phyloP scores from a whole-genome alignment of 2,888 invertebrate genomes.

The Galerucella pusilla region DNA sequence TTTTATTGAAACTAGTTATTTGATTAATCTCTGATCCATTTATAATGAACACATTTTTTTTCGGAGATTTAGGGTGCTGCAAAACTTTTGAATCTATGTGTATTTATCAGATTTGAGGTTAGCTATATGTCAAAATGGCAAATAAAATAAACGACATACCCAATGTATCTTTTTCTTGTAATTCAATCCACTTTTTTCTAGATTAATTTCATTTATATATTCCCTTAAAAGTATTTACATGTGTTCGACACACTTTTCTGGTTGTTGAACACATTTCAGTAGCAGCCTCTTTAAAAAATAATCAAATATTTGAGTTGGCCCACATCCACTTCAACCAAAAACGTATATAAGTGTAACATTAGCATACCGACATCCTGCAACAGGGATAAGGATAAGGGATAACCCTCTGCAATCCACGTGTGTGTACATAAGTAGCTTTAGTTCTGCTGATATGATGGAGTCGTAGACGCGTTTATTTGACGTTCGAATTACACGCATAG shows the following conservation, averaged over 20 bases:
- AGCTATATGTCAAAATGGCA: no score
- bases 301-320: conserved; percentile 39
- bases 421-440: conserved; percentile 51
- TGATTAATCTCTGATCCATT: no score
- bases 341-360: conserved; percentile 48
- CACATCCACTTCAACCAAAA: conserved; percentile 41
- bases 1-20: no score
- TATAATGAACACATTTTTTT: no score
- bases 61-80: no score
- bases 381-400: conserved; percentile 34
- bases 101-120: no score
- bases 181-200: not conserved
- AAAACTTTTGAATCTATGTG: no score
- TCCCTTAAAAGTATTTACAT: not conserved
- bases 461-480: conserved; percentile 60
- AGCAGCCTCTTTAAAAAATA: conserved; percentile 8
- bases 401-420: conserved; percentile 30
- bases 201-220: not conserved
- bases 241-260: not conserved
- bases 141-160: no score
- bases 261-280: not conserved
- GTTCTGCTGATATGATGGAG: conserved; percentile 48
- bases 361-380: conserved; percentile 52
- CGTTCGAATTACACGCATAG: conserved; percentile 61
- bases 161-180: no score